Conservation (phyloP, 2,888 invertebrate genomes). For the Opisthograptis luteolata region DNA sequence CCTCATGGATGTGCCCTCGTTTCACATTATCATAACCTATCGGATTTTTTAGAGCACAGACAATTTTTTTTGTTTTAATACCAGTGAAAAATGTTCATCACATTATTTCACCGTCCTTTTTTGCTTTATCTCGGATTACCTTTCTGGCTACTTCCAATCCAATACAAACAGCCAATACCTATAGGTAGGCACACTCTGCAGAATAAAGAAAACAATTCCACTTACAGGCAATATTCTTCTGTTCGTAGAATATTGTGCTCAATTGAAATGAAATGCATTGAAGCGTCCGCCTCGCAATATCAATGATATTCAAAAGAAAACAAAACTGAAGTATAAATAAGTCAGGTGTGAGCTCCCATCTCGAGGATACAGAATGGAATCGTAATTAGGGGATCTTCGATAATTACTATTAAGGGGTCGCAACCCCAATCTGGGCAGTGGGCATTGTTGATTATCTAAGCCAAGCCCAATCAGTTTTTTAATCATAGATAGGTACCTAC, state of each 20-base stretch:
- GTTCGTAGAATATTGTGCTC: conserved; percentile 55
- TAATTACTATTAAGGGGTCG: conserved; percentile 79
- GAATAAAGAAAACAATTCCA: conserved; percentile 48
- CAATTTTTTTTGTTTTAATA: too few species aligned
- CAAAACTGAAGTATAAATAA: conserved; percentile 63
- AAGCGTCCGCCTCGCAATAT: conserved; percentile 67
- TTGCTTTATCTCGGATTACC: too few species aligned
- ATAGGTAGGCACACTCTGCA: conserved; percentile 27
- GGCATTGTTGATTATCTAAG: conserved; percentile 58
- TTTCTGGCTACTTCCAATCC: conserved; percentile 23
- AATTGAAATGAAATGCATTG: conserved; percentile 61
- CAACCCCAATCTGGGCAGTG: conserved; percentile 62
- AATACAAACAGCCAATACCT: background rate
- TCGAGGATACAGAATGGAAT: conserved; percentile 55
- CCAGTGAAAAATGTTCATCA: too few species aligned
- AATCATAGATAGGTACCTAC: conserved; percentile 49
- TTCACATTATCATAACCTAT: too few species aligned
- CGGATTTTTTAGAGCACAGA: too few species aligned
- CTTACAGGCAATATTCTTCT: conserved; percentile 43
- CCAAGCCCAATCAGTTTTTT: conserved; percentile 68
- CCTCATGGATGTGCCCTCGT: too few species aligned
- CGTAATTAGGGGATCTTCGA: conserved; percentile 73
- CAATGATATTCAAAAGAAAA: conserved; percentile 68
- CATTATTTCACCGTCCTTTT: too few species aligned
- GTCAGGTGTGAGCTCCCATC: conserved; percentile 75